Conservation (phyloP, 2,888 invertebrate species). For the Rhopalosiphum nymphaeae region DNA sequence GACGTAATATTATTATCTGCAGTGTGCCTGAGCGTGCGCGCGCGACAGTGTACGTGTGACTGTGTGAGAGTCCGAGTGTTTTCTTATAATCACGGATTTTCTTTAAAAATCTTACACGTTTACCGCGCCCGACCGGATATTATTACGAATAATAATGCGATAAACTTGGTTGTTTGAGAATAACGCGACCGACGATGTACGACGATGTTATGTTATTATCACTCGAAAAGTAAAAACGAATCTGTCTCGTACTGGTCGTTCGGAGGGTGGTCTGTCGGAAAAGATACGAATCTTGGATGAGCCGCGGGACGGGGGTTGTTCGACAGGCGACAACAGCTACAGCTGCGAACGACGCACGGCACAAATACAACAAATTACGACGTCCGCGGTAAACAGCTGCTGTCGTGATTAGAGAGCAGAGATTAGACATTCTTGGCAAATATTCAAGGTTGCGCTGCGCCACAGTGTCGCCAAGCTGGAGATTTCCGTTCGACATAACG, state of each 20-base stretch:
- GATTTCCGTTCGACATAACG: neutral
- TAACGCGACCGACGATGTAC: neutral
- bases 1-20: neutral
- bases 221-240: neutral
- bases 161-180: neutral
- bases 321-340: neutral
- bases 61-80: neutral
- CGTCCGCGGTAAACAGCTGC: neutral
- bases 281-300: neutral
- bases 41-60: neutral
- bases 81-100: neutral
- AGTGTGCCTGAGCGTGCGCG: slow-evolving; percentile 2
- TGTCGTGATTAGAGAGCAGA: neutral
- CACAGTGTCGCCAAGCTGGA: neutral
- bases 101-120: neutral
- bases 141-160: neutral
- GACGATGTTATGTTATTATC: neutral
- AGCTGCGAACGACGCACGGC: neutral
- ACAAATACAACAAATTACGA: neutral
- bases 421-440: neutral
- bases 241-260: neutral
- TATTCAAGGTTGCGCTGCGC: neutral
- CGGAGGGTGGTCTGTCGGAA: neutral
- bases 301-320: neutral
- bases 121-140: neutral